These are phyloP conservation scores for Ochlodes sylvanus DNA, from an alignment of 2,888 invertebrate genomes.

Conservation along the genomic window DNA sequence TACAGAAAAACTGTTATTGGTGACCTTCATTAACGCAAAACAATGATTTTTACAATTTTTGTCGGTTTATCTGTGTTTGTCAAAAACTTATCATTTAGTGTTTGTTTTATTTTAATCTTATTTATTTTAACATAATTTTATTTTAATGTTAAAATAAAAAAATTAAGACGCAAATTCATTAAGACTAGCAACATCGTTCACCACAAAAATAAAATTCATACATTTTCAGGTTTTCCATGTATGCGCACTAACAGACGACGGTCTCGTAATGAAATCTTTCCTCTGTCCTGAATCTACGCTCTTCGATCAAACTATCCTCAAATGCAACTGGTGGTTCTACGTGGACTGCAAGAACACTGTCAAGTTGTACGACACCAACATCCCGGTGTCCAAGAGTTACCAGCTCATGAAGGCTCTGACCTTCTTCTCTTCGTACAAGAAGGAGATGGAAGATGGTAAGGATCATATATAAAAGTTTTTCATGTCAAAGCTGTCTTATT, in stretches of 20 bases:
- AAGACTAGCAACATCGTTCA: no score
- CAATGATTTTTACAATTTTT: no score
- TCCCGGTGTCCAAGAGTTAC: slow-evolving; percentile 95
- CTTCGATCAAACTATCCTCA: slow-evolving; percentile 95
- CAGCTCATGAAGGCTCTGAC: slow-evolving; percentile 96
- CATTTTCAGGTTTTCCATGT: slow-evolving; percentile 93
- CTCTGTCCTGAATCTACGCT: slow-evolving; percentile 95
- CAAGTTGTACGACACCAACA: slow-evolving; percentile 94
- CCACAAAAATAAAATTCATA: no score
- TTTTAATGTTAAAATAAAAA: no score
- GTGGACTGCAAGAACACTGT: slow-evolving; percentile 94
- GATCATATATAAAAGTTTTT: slow-evolving; percentile 6
- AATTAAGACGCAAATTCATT: no score
- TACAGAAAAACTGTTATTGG: no score
- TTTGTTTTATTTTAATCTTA: no score
- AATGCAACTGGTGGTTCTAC: slow-evolving; percentile 98
- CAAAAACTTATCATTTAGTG: no score
- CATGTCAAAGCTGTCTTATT: no score
- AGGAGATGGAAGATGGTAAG: slow-evolving; percentile 80
- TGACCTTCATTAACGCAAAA: no score
- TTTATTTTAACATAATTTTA: no score
- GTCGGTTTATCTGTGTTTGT: no score
- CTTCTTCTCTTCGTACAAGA: slow-evolving; percentile 94
- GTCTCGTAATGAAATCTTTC: slow-evolving; percentile 95
- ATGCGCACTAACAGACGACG: slow-evolving; percentile 94